Evolutionary conservation across 2,888 invertebrate genomes (phyloP).

Genomic region (Spicauda simplicius): DNA sequence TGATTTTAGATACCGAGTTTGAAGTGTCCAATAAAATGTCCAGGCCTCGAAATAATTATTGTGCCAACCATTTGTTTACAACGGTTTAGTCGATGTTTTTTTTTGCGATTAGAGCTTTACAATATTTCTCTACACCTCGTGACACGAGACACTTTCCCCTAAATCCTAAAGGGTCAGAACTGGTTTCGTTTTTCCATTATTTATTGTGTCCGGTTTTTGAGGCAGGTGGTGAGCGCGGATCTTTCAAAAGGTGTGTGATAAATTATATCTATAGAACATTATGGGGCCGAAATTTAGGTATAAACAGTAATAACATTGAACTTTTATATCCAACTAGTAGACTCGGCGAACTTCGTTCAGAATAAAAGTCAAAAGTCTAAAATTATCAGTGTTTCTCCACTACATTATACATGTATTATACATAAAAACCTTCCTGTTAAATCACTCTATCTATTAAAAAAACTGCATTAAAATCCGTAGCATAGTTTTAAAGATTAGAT

Average conservation of each 20-base stretch:
- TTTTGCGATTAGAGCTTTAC: slow-evolving; percentile 23
- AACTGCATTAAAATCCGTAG: too few species aligned
- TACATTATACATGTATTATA: too few species aligned
- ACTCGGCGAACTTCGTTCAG: too few species aligned
- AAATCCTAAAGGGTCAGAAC: slow-evolving; percentile 61
- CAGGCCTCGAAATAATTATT: background rate
- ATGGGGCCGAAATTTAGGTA: slow-evolving; percentile 36
- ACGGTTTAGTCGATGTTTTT: slow-evolving; percentile 4
- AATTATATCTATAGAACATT: slow-evolving; percentile 48
- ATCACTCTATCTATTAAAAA: too few species aligned
- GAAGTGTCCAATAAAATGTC: background rate
- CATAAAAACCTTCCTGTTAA: too few species aligned
- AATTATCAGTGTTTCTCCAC: too few species aligned
- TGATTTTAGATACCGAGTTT: slow-evolving; percentile 1
- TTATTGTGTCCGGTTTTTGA: slow-evolving; percentile 76
- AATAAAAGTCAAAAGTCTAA: too few species aligned
- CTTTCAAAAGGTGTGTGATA: slow-evolving; percentile 51
- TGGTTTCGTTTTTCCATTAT: slow-evolving; percentile 64
- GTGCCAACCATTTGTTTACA: background rate
- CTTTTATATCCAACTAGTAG: too few species aligned
- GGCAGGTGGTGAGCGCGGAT: slow-evolving; percentile 67
- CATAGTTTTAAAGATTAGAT: too few species aligned
- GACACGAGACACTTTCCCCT: slow-evolving; percentile 62
- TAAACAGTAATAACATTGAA: background rate
- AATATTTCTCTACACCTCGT: slow-evolving; percentile 36